Conservation (phyloP, 2,113 vertebrate genomes). For the Cyanistes caeruleus region DNA sequence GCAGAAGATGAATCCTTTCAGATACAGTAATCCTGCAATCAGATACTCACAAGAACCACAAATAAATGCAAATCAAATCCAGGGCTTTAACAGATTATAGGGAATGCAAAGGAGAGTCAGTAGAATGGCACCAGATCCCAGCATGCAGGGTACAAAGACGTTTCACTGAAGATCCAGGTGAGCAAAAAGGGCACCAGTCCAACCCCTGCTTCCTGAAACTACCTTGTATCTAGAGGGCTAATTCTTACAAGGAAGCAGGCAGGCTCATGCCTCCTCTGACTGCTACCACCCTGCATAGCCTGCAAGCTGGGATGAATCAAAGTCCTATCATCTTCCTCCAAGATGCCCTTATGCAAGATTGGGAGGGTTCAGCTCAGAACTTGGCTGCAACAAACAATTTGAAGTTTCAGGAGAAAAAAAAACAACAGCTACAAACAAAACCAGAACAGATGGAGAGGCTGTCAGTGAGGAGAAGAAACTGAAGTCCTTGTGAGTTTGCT, state of each 20-base stretch:
- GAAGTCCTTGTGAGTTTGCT: neutral
- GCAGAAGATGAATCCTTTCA: conserved; percentile 46
- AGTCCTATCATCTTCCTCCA: conserved; percentile 47
- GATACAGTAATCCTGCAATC: conserved; percentile 37
- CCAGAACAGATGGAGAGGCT: neutral
- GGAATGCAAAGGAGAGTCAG: neutral
- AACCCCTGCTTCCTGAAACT: conserved; percentile 38
- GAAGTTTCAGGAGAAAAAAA: neutral
- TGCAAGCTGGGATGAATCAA: conserved; percentile 12
- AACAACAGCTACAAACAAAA: neutral
- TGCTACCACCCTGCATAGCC: conserved; percentile 20
- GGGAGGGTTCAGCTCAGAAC: conserved; percentile 5
- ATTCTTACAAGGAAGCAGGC: conserved; percentile 40
- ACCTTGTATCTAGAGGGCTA: conserved; percentile 47
- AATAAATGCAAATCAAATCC: conserved; percentile 8
- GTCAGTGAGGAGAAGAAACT: neutral
- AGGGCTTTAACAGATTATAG: neutral
- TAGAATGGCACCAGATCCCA: neutral
- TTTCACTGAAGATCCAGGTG: conserved; percentile 28
- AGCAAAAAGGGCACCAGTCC: conserved; percentile 5
- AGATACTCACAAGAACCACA: conserved; percentile 1
- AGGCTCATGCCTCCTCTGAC: conserved; percentile 39
- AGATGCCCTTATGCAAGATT: conserved; percentile 12
- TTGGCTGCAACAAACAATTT: neutral
- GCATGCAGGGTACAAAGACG: neutral